Conservation (phyloP, 2,113 vertebrate genomes). For the Pangasianodon gigas region DNA sequence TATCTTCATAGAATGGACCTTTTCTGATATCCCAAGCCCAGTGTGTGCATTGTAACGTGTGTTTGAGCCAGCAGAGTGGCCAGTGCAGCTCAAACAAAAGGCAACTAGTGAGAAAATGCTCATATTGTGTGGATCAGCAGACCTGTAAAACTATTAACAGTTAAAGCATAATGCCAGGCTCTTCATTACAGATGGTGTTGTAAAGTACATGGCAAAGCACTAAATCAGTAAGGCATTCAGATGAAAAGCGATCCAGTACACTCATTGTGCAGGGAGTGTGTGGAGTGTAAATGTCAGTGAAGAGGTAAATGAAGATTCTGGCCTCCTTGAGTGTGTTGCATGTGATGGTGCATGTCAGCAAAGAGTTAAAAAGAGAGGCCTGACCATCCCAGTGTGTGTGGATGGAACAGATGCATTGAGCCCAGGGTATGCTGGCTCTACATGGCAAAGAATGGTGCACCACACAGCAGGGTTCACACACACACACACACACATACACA, state of each 20-base stretch:
- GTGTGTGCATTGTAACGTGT: background rate
- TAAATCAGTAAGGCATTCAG: background rate
- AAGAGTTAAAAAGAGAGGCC: conserved; percentile 33
- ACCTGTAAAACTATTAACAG: background rate
- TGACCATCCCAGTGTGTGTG: conserved; percentile 41
- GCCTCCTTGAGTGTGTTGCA: background rate
- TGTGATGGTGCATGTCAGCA: conserved; percentile 4
- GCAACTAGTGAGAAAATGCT: background rate
- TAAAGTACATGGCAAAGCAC: background rate
- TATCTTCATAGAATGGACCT: background rate
- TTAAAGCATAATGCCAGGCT: background rate
- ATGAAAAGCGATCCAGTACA: background rate
- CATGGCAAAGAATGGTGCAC: conserved; percentile 44
- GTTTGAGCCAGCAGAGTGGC: background rate
- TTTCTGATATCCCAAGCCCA: background rate
- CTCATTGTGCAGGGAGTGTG: background rate
- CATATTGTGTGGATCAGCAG: background rate
- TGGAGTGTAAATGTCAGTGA: background rate
- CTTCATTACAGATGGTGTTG: background rate
- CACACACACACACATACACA: background rate
- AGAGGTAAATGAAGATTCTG: background rate
- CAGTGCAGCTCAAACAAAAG: background rate
- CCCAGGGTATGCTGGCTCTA: conserved; percentile 55
- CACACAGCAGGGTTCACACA: conserved; percentile 38
- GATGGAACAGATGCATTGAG: conserved; percentile 56